Evolutionary conservation across 1,140 invertebrate species (phyloP).

Genomic region (Drosophila malerkotliana): DNA sequence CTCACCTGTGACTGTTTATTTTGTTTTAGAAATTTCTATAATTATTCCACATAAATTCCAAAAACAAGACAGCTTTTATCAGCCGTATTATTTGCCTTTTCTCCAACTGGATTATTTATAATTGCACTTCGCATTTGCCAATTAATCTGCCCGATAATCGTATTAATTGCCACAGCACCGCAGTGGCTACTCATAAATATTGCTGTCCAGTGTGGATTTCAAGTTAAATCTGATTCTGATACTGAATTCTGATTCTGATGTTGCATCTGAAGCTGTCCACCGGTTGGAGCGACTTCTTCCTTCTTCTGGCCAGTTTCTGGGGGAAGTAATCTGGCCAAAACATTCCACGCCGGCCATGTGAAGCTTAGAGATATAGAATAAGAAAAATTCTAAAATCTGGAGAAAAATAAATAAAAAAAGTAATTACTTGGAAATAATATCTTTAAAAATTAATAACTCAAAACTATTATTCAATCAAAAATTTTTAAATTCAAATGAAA

Average conservation of each 20-base stretch:
- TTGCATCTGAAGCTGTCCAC: constrained; percentile 6
- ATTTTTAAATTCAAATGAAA: constrained; percentile 9
- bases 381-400: constrained; percentile 44
- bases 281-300: constrained; percentile 4
- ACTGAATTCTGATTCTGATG: constrained; percentile 1
- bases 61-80: background rate
- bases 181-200: constrained; percentile 46
- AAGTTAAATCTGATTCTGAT: background rate
- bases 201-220: constrained; percentile 1
- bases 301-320: constrained; percentile 10
- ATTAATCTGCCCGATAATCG: constrained; percentile 77
- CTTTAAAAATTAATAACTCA: no score
- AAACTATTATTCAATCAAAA: no score
- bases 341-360: background rate
- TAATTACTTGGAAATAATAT: background rate
- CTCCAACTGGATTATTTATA: constrained; percentile 41
- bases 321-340: constrained; percentile 3
- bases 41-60: background rate
- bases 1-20: background rate
- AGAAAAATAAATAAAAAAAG: background rate
- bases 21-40: background rate
- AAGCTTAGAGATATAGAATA: constrained; percentile 33
- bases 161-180: constrained; percentile 55
- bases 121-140: constrained; percentile 66
- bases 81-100: background rate